Percentiles rank a stretch among this genome's conserved stretches.
Conservation (phyloP, 2,113 vertebrate species). For the Barnardius zonarius region DNA sequence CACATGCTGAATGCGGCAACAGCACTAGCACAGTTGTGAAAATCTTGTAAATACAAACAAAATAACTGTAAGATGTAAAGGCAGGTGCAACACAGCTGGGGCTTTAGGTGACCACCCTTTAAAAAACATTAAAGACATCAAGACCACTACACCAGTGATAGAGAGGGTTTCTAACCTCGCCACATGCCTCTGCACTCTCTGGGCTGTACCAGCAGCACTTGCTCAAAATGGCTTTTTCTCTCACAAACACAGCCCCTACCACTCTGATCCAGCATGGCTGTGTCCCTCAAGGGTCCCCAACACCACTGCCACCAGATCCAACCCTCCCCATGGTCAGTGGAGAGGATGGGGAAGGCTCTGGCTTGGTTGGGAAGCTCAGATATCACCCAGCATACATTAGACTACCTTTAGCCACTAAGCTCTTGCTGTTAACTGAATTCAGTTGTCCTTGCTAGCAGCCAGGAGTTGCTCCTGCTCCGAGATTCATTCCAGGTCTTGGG, state of each 20-base stretch:
- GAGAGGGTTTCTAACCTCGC: background rate
- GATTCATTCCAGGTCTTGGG: background rate
- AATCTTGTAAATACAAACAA: background rate
- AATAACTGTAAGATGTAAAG: background rate
- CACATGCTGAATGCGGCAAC: accelerated
- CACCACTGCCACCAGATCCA: background rate
- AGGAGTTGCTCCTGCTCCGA: background rate
- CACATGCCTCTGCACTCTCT: background rate
- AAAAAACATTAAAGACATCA: background rate
- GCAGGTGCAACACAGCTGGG: background rate
- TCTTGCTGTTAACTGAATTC: background rate
- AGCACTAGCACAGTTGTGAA: background rate
- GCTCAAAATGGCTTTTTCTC: background rate
- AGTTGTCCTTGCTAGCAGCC: background rate
- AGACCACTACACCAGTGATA: background rate
- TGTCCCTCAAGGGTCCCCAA: accelerated
- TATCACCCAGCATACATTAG: background rate
- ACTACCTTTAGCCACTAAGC: background rate
- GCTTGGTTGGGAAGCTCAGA: background rate
- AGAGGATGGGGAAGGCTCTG: background rate
- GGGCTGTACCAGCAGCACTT: background rate
- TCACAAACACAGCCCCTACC: background rate
- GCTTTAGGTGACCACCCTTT: background rate
- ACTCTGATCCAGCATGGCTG: background rate
- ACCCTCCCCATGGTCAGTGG: background rate